A percentile compares a stretch with the other conserved stretches of the same genome.
phyloP scores from a whole-genome alignment of 1,140 invertebrate genomes.

The Telenomus remus region DNA sequence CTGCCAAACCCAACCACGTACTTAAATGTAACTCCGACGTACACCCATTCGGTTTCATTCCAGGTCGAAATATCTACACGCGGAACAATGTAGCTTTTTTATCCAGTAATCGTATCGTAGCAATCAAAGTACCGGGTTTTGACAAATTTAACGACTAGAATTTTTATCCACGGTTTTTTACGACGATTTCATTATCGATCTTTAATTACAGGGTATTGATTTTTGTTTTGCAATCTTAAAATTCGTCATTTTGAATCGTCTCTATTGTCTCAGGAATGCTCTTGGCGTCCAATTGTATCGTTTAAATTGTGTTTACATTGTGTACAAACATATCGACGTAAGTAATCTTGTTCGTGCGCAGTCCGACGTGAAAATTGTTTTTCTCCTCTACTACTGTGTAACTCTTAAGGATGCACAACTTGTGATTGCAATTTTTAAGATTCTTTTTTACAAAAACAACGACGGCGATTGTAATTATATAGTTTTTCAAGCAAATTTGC shows the following conservation, averaged over 20 bases:
- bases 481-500: too few relatives aligned
- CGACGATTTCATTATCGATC: too few relatives aligned
- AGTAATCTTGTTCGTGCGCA: constrained; percentile 25
- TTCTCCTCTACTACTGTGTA: not conserved
- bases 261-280: constrained; percentile 24
- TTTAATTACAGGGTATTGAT: too few relatives aligned
- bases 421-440: not conserved
- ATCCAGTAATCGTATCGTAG: constrained; percentile 32
- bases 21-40: constrained; percentile 45
- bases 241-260: too few relatives aligned
- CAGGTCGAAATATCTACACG: constrained; percentile 48
- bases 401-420: not conserved
- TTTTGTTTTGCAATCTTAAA: too few relatives aligned
- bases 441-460: too few relatives aligned
- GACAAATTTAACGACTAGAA: too few relatives aligned
- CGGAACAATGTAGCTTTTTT: constrained; percentile 40
- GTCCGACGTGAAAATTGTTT: constrained; percentile 13
- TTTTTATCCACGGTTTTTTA: too few relatives aligned
- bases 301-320: constrained; percentile 21
- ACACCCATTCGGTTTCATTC: constrained; percentile 44
- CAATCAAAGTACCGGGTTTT: constrained; percentile 7
- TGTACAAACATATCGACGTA: constrained; percentile 48
- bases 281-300: constrained; percentile 42
- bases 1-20: constrained; percentile 54
- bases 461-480: too few relatives aligned